Evolutionary conservation across 2,888 invertebrate genomes (phyloP).

Genomic region (Dromius quadrimaculatus): DNA sequence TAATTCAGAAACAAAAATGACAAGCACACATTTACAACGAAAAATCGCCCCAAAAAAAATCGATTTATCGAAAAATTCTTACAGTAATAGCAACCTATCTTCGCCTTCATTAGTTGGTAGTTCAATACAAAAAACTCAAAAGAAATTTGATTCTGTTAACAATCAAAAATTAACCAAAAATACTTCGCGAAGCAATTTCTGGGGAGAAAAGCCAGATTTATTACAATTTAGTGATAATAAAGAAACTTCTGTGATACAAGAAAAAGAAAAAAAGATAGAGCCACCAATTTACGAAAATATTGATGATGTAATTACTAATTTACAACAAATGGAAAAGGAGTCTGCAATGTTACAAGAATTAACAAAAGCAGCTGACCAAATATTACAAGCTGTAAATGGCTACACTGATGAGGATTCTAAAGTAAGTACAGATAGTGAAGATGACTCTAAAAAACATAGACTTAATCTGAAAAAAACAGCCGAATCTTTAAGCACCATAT

Average conservation of each 20-base stretch:
- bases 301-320: constrained; percentile 55
- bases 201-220: constrained; percentile 62
- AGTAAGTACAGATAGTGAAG: constrained; percentile 62
- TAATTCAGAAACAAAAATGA: constrained; percentile 20
- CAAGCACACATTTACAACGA: constrained; percentile 14
- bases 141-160: constrained; percentile 18
- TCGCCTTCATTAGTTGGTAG: constrained; percentile 51
- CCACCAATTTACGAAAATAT: constrained; percentile 64
- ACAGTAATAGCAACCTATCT: constrained; percentile 28
- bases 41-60: constrained; percentile 14
- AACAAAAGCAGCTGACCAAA: constrained; percentile 72
- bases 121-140: constrained; percentile 32
- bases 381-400: constrained; percentile 70
- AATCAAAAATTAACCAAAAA: constrained; percentile 29
- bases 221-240: constrained; percentile 53
- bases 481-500: constrained; percentile 64
- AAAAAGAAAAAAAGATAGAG: constrained; percentile 48
- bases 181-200: neutral
- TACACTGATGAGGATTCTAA: constrained; percentile 68
- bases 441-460: constrained; percentile 63
- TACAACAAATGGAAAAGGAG: constrained; percentile 58
- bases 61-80: neutral
- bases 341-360: constrained; percentile 69
- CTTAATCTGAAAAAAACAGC: constrained; percentile 57
- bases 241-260: constrained; percentile 51